Evolutionary conservation across 2,797 vertebrate genomes (phyloP).

Genomic region (Choloepus didactylus): DNA sequence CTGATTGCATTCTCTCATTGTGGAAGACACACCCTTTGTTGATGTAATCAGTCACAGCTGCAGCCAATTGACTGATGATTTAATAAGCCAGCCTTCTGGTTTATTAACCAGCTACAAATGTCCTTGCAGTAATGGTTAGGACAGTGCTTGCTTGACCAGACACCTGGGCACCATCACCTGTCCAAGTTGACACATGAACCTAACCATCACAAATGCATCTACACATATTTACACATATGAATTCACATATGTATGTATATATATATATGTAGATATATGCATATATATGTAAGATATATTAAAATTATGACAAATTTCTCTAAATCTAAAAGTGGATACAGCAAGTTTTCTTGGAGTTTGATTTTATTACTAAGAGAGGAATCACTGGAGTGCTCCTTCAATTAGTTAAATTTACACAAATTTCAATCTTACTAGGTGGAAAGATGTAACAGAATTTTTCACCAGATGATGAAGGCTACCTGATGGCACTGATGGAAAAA

Average conservation of each 20-base stretch:
- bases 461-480: background rate
- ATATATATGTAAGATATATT: background rate
- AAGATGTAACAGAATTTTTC: background rate
- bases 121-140: too few relatives aligned
- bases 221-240: background rate
- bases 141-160: too few relatives aligned
- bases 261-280: background rate
- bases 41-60: too few relatives aligned
- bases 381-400: background rate
- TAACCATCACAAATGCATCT: background rate
- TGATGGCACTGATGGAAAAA: too few relatives aligned
- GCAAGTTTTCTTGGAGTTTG: background rate
- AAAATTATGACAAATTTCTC: constrained; percentile 37
- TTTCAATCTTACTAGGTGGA: background rate
- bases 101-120: too few relatives aligned
- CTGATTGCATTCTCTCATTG: too few relatives aligned
- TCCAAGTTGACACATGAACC: background rate
- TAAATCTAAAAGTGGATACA: background rate
- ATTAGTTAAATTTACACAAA: background rate
- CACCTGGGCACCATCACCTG: too few relatives aligned
- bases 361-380: constrained; percentile 36
- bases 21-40: too few relatives aligned
- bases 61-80: too few relatives aligned
- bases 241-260: background rate
- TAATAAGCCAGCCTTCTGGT: too few relatives aligned